Percentiles rank a stretch among this genome's conserved stretches.
These are phyloP conservation scores for Cyclophora albipunctata DNA, from an alignment of 2,888 invertebrate species.

Conservation along the genomic window DNA sequence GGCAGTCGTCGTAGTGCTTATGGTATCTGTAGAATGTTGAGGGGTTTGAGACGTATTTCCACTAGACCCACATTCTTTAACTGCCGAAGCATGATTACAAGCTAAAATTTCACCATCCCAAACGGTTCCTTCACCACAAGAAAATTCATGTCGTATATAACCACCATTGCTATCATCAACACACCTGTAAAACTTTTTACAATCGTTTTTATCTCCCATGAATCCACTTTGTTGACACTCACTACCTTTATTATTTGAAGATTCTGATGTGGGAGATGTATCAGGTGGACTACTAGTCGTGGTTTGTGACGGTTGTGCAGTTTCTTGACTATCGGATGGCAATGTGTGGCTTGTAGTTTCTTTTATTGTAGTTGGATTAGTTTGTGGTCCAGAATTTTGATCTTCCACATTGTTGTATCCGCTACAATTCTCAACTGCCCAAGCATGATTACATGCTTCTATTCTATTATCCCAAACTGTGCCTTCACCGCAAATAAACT, in stretches of 20 bases:
- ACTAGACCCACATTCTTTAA: slow-evolving; percentile 44
- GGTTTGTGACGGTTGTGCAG: too few relatives aligned
- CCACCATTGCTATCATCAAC: slow-evolving; percentile 77
- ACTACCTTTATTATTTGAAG: background rate
- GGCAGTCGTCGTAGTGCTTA: background rate
- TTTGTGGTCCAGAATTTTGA: background rate
- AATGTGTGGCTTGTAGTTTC: too few relatives aligned
- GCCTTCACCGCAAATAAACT: slow-evolving; percentile 74
- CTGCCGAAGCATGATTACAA: slow-evolving; percentile 80
- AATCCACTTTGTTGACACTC: slow-evolving; percentile 71
- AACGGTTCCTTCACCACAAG: slow-evolving; percentile 84
- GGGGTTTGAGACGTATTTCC: slow-evolving; percentile 4
- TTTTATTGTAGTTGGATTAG: too few relatives aligned
- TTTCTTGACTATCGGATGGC: too few relatives aligned
- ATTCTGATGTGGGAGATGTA: background rate
- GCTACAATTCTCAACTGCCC: background rate
- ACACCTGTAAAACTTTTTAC: slow-evolving; percentile 86
- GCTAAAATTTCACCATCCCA: slow-evolving; percentile 82
- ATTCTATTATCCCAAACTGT: slow-evolving; percentile 76
- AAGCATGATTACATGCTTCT: slow-evolving; percentile 58
- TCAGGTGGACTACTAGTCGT: too few relatives aligned
- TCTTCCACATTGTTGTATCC: background rate
- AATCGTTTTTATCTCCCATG: slow-evolving; percentile 75
- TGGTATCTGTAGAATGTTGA: slow-evolving; percentile 4
- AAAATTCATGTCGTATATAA: slow-evolving; percentile 80